Evolutionary conservation across 2,888 invertebrate genomes (phyloP).

Genomic region (Choreutis nemorana): DNA sequence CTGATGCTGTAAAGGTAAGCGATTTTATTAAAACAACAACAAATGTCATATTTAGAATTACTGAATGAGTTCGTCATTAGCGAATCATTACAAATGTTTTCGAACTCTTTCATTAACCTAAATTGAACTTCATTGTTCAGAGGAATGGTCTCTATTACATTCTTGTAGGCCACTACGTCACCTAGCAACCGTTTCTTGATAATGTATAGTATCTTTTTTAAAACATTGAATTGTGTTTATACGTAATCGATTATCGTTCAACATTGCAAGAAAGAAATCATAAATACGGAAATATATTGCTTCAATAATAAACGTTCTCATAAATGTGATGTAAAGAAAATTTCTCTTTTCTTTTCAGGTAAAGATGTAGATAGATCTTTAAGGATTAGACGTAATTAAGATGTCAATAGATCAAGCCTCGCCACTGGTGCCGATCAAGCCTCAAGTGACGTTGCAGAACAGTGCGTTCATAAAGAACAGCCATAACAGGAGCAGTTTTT

Average conservation of each 20-base stretch:
- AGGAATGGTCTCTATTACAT: constrained; percentile 32
- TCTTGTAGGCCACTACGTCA: constrained; percentile 21
- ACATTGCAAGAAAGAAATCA: too few species aligned
- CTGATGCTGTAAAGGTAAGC: too few species aligned
- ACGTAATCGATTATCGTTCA: too few species aligned
- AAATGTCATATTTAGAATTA: too few species aligned
- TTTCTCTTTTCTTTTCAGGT: constrained; percentile 53
- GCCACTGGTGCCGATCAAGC: constrained; percentile 60
- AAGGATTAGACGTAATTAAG: too few species aligned
- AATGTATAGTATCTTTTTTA: too few species aligned
- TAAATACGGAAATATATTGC: too few species aligned
- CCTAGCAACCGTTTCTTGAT: constrained; percentile 28
- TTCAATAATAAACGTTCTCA: too few species aligned
- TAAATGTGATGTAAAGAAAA: too few species aligned
- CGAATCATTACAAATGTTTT: constrained; percentile 5
- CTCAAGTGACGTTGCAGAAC: constrained; percentile 53
- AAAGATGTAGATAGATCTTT: constrained; percentile 60
- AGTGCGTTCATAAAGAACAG: constrained; percentile 61
- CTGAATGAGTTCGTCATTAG: constrained; percentile 2
- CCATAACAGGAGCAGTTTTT: constrained; percentile 62
- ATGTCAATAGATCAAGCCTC: constrained; percentile 65
- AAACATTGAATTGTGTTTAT: too few species aligned
- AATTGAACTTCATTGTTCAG: constrained; percentile 33
- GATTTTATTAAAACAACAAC: too few species aligned
- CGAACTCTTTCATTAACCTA: constrained; percentile 41